Evolutionary conservation across 2,113 vertebrate genomes (phyloP), one percentile per base, ranked within the genome.

Genomic region (Amphiprion percula): DNA sequence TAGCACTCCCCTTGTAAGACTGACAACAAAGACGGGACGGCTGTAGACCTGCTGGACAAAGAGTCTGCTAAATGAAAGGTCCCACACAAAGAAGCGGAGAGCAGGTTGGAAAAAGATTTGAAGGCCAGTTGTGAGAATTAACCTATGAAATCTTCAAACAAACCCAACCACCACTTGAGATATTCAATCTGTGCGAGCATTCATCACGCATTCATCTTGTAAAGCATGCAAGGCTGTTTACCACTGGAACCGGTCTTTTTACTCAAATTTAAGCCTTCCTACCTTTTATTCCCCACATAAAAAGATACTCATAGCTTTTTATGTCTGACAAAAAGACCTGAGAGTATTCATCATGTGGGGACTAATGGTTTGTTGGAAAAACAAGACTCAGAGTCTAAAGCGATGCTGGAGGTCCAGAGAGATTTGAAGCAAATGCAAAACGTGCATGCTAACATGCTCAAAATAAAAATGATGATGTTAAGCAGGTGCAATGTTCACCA

Each of bases 1-100:
- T 41, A 79, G 59, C 37, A 44, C 77, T 56, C 26, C 64, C 58
- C 83, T 84, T 59, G 75, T 83, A 87, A 69, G 69, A 75, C 65
- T 79, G 81, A 80, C 85, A 76, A 88, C 86, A 90, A 91, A 92
- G 85, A 79, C 59, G 47, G 82, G 28, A 80, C 19, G 61, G 72
- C 76, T 79, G 81, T 78, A 54, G 77, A 89, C 73, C 83, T 21
- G 2, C n/a, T 58, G 55, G 78, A 90, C 84, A 90, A 91, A 90
- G 79, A 83, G 47, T 54, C 65, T 46, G 68, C 72, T 61, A 76
- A 84, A 81, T 79, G 78, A 88, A 83, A 85, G 83, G 80, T 83
- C 74, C 68, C 39, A 77, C 70, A 89, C 81, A 89, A 88, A 82
- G 73, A 59, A 79, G 66, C 65, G 47, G 56, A 79, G 82, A 77